Conservation (phyloP, 1,140 invertebrate species). For the Platorchestia sp. region DNA sequence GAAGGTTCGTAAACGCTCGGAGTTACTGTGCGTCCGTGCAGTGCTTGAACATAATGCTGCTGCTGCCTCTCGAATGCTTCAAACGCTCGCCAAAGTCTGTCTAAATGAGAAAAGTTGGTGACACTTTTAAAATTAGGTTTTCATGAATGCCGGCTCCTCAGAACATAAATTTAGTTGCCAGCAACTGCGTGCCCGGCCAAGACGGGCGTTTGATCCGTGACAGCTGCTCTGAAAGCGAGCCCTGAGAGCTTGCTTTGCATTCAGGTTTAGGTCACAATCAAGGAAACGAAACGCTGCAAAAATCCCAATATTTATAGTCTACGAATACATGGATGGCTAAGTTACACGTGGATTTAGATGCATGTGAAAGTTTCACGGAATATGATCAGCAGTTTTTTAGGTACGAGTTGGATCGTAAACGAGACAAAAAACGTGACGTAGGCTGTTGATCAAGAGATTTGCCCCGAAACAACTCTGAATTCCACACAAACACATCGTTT, state of each 20-base stretch:
- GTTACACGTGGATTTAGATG: background rate
- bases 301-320: background rate
- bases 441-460: background rate
- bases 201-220: background rate
- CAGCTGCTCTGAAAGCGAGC: background rate
- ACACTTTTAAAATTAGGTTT: conserved; percentile 55
- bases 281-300: background rate
- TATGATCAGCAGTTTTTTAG: background rate
- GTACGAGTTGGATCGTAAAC: too few species aligned
- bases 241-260: background rate
- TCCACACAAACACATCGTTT: background rate
- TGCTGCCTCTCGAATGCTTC: conserved; percentile 43
- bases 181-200: background rate
- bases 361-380: background rate
- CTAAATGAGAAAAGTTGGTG: conserved; percentile 53
- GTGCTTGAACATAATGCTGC: background rate
- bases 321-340: background rate
- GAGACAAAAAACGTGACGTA: background rate
- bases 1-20: background rate
- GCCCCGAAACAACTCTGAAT: background rate
- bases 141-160: conserved; percentile 36
- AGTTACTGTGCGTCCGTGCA: background rate
- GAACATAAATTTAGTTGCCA: conserved; percentile 10
- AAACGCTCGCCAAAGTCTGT: conserved; percentile 37
- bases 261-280: background rate